Percentiles rank a stretch among this genome's conserved stretches.
These are phyloP conservation scores for Stegophylla sp. DNA, from an alignment of 2,888 invertebrate species.

Conservation along the genomic window DNA sequence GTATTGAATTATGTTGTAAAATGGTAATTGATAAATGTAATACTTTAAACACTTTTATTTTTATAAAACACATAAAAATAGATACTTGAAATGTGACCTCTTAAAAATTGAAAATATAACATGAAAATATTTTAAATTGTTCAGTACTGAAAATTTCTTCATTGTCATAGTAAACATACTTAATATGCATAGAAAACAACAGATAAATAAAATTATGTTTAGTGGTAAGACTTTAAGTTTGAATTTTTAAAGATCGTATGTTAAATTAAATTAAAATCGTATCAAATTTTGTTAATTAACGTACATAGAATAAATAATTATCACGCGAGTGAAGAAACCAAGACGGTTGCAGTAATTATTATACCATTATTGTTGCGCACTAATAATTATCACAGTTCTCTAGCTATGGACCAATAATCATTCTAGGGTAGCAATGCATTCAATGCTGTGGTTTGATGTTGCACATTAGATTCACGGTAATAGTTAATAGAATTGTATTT, in stretches of 20 bases:
- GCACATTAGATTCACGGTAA: constrained; percentile 21
- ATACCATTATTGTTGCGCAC: constrained; percentile 46
- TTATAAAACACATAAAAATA: too few relatives aligned
- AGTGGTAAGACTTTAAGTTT: neutral
- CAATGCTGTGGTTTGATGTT: constrained; percentile 30
- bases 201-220: too few relatives aligned
- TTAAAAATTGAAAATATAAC: too few relatives aligned
- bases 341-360: constrained; percentile 45
- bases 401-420: constrained; percentile 42
- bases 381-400: constrained; percentile 39
- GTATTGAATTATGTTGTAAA: too few relatives aligned
- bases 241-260: neutral
- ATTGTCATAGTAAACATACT: too few relatives aligned
- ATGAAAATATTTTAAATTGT: too few relatives aligned
- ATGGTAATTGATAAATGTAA: too few relatives aligned
- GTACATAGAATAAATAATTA: constrained; percentile 37
- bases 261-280: neutral
- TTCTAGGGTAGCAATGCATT: constrained; percentile 38
- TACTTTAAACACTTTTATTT: too few relatives aligned
- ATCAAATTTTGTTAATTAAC: constrained; percentile 20
- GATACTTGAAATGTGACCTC: too few relatives aligned
- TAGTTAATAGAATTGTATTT: constrained; percentile 26
- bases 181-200: too few relatives aligned
- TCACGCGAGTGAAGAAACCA: constrained; percentile 39
- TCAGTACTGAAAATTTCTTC: too few relatives aligned